Base-by-base conservation (phyloP, 2,113 vertebrate genomes). In the Xenus cinereus region DNA sequence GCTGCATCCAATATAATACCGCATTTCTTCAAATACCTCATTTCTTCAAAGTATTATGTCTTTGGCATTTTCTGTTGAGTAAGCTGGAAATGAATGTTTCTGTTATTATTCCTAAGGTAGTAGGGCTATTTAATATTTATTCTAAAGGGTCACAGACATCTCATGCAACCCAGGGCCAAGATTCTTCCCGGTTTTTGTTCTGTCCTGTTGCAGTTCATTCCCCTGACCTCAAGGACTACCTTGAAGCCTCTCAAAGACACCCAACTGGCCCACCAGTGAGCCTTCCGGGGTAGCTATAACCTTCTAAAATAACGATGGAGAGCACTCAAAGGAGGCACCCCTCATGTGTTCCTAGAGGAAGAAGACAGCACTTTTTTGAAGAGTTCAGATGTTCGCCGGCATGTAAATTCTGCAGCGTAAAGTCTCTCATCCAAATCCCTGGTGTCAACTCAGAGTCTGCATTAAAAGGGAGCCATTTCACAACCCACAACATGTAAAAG, bases 391-490 rank as follows among this genome's bases (percentile, higher is more conserved):
- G 54, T 77, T 80, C 30, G 7, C 62, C 3, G 3, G 39, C 63
- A 33, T 15, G 32, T 62, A 83, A 75, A 84, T 84, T 78, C 90
- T 72, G 23, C 39, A 35, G 28, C 27, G 6, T 12, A 86, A 94
- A 89, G 37, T 26, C 53, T 90, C n/a, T 71, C 50, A 28, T 51
- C 39, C 87, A 22, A 35, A 66, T 92, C 89, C 35, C 77, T 9
- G 6, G 39, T 53, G 66, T 39, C 84, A 87, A 85, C 84, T 89
- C 69, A 80, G 84, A 93, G 85, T 83, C 69, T 81, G 62, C 88
- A 93, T 67, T 92, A 92, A 94, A 97, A 96, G 80, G 82, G 86
- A 97, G 53, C 73, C 62, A 17, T 83, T 84, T 41, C 51, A 62
- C 46, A 86, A 87, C 84, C 30, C 30, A 10, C 33, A 39, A 13